Conservation (phyloP, 2,113 vertebrate species). For the Myiagra hebetior region DNA sequence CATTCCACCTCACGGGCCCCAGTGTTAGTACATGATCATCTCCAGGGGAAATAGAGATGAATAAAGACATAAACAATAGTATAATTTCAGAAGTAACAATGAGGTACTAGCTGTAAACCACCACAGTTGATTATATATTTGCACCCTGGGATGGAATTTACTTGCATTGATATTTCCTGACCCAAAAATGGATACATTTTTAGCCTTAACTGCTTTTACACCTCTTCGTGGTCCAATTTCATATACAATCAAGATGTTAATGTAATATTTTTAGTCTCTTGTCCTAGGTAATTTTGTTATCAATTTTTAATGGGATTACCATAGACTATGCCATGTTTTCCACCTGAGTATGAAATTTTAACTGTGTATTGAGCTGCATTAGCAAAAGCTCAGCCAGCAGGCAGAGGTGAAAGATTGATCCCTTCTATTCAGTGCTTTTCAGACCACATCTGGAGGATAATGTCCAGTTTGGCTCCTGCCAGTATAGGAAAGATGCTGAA, state of each 20-base stretch:
- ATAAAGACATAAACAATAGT: conserved; percentile 6
- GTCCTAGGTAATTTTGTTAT: background rate
- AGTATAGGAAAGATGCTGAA: background rate
- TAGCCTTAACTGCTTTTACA: background rate
- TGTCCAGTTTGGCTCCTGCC: background rate
- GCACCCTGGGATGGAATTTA: background rate
- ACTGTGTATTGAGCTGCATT: background rate
- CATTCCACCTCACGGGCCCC: background rate
- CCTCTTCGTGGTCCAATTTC: conserved; percentile 8
- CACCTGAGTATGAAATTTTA: background rate
- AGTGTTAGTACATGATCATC: background rate
- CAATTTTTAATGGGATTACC: background rate
- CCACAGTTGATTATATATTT: background rate
- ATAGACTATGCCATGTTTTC: background rate
- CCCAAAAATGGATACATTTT: background rate
- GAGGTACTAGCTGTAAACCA: background rate
- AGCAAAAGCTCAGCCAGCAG: background rate
- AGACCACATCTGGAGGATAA: background rate
- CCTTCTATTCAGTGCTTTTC: background rate
- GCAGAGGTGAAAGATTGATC: background rate
- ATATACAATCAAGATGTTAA: background rate
- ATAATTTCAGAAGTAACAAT: background rate
- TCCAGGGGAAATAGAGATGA: background rate
- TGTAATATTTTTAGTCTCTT: background rate
- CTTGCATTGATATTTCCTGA: background rate